Percentiles rank a stretch among this genome's conserved stretches.
phyloP scores from a whole-genome alignment of 2,113 vertebrate genomes.

The Cynopterus brachyotis region DNA sequence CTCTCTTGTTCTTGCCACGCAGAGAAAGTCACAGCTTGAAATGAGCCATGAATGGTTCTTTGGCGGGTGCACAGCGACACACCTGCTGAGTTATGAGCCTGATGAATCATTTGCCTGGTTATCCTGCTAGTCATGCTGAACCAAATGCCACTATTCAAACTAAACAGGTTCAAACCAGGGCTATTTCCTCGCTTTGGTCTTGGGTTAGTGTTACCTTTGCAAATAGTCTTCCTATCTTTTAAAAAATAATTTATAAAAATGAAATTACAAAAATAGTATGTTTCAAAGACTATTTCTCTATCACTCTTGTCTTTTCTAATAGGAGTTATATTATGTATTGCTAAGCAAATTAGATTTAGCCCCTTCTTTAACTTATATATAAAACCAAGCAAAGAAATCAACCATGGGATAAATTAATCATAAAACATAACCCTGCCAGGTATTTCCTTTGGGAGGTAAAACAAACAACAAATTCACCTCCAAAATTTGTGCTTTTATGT shows the following conservation, averaged over 20 bases:
- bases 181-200: slow-evolving; percentile 30
- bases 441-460: slow-evolving; percentile 64
- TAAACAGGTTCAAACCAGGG: slow-evolving; percentile 47
- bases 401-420: slow-evolving; percentile 58
- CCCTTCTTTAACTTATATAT: slow-evolving; percentile 59
- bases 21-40: slow-evolving; percentile 83
- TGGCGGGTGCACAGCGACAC: slow-evolving; percentile 49
- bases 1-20: slow-evolving; percentile 72
- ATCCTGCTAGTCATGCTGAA: slow-evolving; percentile 67
- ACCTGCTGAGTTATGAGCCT: slow-evolving; percentile 69
- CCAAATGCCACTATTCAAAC: slow-evolving; percentile 30
- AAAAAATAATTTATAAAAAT: background rate
- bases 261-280: slow-evolving; percentile 17
- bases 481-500: slow-evolving; percentile 13
- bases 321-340: slow-evolving; percentile 33
- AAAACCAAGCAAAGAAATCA: slow-evolving; percentile 63
- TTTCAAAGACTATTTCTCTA: slow-evolving; percentile 33
- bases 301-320: slow-evolving; percentile 14
- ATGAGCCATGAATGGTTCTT: slow-evolving; percentile 62
- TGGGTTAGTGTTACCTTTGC: slow-evolving; percentile 43
- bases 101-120: slow-evolving; percentile 46
- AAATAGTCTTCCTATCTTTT: background rate
- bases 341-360: slow-evolving; percentile 47
- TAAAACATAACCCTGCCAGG: slow-evolving; percentile 9
- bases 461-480: background rate